Evolutionary conservation across 1,140 invertebrate genomes (phyloP).

Genomic region (Apolygus lucorum): DNA sequence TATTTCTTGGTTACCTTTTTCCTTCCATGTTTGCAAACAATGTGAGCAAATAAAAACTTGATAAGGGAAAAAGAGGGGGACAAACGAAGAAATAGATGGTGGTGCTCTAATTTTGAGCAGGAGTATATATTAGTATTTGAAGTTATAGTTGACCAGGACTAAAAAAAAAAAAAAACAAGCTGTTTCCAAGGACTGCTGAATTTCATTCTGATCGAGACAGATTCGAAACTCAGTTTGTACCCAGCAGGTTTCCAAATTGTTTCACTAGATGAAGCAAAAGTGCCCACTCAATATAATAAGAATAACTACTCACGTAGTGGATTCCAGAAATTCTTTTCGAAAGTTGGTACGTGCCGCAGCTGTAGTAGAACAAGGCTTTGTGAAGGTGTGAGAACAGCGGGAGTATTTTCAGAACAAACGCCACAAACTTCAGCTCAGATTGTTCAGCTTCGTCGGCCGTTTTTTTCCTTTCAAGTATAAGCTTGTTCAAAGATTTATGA

Average conservation of each 20-base stretch:
- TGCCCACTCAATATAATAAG: background rate
- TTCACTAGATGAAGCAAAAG: background rate
- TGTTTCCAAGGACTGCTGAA: no score
- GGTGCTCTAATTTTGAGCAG: no score
- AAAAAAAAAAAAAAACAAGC: no score
- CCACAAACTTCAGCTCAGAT: background rate
- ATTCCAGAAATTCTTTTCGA: conserved; percentile 16
- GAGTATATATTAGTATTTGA: no score
- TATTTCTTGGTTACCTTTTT: no score
- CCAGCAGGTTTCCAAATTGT: background rate
- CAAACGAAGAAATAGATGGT: no score
- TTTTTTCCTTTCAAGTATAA: background rate
- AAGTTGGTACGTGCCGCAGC: background rate
- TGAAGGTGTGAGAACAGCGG: background rate
- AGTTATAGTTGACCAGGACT: no score
- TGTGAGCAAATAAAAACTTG: no score
- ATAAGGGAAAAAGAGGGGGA: no score
- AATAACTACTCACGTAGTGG: background rate
- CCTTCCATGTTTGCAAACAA: no score
- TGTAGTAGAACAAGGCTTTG: background rate
- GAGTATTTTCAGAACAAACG: background rate
- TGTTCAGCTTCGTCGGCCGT: background rate
- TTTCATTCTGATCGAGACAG: no score
- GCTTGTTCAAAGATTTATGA: background rate
- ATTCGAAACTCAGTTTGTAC: no score